These are phyloP conservation scores for sheep (Ovis aries) DNA, from an alignment of 2,113 vertebrate species.

Conservation along the genomic window DNA sequence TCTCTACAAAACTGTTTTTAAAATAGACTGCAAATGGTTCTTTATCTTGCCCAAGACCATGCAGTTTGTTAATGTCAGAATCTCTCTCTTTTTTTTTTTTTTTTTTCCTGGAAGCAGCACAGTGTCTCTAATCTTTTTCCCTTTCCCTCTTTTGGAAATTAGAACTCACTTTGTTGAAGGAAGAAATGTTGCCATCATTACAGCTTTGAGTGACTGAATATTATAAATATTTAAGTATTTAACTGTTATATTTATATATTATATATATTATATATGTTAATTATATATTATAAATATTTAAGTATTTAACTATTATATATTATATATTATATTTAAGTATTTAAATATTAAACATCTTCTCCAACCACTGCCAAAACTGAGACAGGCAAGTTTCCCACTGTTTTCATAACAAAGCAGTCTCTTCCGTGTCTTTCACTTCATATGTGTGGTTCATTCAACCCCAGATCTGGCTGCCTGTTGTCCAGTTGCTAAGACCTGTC, in stretches of 20 bases:
- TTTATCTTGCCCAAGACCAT: background rate
- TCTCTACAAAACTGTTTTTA: background rate
- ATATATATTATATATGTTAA: too few relatives aligned
- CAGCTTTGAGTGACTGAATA: background rate
- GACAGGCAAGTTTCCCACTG: background rate
- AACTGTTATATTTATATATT: background rate
- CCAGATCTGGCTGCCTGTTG: background rate
- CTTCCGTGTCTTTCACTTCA: background rate
- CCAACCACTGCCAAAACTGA: background rate
- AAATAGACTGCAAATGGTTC: background rate
- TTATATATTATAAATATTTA: background rate
- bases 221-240: background rate
- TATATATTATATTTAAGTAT: background rate
- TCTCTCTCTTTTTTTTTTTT: background rate
- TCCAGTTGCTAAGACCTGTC: background rate
- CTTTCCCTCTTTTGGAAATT: background rate
- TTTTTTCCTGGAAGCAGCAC: background rate
- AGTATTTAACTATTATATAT: background rate
- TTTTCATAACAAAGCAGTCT: background rate
- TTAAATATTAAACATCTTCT: background rate
- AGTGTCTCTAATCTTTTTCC: background rate
- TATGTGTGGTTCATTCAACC: background rate
- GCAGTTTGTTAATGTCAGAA: background rate
- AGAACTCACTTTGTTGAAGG: background rate
- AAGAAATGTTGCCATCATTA: background rate